Evolutionary conservation across 2,888 invertebrate genomes (phyloP).

Genomic region (Phlogophora meticulosa): DNA sequence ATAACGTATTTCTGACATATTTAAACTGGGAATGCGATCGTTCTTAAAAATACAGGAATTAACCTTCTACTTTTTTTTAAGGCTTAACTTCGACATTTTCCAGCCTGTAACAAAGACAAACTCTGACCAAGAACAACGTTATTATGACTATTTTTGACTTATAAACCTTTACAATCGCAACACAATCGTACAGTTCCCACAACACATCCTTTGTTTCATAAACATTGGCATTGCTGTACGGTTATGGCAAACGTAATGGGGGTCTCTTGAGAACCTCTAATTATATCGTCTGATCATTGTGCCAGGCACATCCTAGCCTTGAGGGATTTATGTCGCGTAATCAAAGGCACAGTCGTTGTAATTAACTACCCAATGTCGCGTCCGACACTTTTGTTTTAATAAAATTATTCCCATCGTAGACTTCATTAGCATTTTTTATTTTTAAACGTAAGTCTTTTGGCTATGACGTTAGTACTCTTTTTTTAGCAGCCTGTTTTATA

Average conservation of each 20-base stretch:
- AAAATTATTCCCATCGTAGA: slow-evolving; percentile 19
- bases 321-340: slow-evolving; percentile 51
- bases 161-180: slow-evolving; percentile 36
- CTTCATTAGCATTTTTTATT: slow-evolving; percentile 10
- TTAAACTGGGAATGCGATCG: no score
- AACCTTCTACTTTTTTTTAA: no score
- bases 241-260: slow-evolving; percentile 78
- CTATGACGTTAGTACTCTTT: not conserved
- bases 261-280: slow-evolving; percentile 63
- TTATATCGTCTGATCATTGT: slow-evolving; percentile 64
- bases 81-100: no score
- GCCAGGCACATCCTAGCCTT: slow-evolving; percentile 67
- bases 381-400: slow-evolving; percentile 24
- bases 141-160: slow-evolving; percentile 19
- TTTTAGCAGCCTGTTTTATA: not conserved
- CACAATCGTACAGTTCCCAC: slow-evolving; percentile 52
- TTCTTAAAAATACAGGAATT: no score
- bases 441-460: not conserved
- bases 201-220: slow-evolving; percentile 66
- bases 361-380: slow-evolving; percentile 50
- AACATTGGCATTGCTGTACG: slow-evolving; percentile 76
- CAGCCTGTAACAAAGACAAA: no score
- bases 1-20: no score
- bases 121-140: slow-evolving; percentile 7
- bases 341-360: slow-evolving; percentile 39